Evolutionary conservation across 2,113 vertebrate genomes (phyloP).

Genomic region (Albula goreensis): DNA sequence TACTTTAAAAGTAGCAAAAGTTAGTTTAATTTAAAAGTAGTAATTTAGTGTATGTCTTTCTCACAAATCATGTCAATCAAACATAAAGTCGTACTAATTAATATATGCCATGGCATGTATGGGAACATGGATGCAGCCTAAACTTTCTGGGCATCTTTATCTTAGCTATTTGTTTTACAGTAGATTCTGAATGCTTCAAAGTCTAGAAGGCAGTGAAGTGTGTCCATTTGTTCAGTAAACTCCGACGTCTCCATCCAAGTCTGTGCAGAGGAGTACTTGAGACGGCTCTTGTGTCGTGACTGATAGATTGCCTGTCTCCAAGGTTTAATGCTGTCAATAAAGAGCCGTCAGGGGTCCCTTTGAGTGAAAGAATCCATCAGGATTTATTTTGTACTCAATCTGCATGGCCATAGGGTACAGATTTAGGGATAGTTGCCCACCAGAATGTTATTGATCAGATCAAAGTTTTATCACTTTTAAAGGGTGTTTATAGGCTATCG

Average conservation of each 20-base stretch:
- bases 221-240: neutral
- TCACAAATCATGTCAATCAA: too few species aligned
- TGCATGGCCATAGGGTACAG: neutral
- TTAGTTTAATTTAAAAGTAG: too few species aligned
- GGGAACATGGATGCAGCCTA: too few species aligned
- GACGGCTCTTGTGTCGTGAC: constrained; percentile 15
- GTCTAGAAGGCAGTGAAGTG: neutral
- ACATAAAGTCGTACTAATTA: too few species aligned
- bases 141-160: neutral
- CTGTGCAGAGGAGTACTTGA: constrained; percentile 15
- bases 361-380: neutral
- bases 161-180: constrained; percentile 19
- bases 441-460: constrained; percentile 16
- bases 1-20: too few species aligned
- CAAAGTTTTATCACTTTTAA: constrained; percentile 7
- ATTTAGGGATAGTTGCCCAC: neutral
- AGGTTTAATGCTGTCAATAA: constrained; percentile 32
- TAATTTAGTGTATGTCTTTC: too few species aligned
- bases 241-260: neutral
- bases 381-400: constrained; percentile 9
- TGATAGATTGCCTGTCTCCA: constrained; percentile 40
- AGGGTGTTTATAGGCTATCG: neutral
- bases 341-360: neutral
- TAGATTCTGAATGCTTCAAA: constrained; percentile 27
- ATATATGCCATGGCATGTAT: too few species aligned